Evolutionary conservation across 2,888 invertebrate genomes (phyloP).

Genomic region (Scaptomyza caliginosa): DNA sequence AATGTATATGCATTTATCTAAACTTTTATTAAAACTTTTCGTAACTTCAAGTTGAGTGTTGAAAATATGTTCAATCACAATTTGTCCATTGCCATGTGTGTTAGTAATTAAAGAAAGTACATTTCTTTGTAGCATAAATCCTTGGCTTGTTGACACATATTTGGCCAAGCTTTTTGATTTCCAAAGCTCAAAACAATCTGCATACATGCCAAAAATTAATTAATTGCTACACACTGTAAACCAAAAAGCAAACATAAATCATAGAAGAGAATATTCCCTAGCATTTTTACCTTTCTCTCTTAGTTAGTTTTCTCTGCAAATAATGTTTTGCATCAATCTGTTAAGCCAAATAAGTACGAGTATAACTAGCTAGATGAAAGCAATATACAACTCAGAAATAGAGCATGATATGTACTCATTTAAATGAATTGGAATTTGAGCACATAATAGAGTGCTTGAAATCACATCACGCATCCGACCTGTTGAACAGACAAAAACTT

Average conservation of each 20-base stretch:
- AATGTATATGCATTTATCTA: background rate
- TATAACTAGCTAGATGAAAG: constrained; percentile 4
- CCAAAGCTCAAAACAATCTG: background rate
- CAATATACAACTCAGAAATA: background rate
- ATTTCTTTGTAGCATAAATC: background rate
- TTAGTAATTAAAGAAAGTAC: no score
- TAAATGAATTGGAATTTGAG: constrained; percentile 25
- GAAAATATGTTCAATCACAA: background rate
- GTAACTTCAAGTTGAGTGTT: no score
- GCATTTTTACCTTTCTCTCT: background rate
- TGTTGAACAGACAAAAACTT: constrained; percentile 54
- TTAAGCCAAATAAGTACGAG: background rate
- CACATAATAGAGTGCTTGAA: constrained; percentile 4
- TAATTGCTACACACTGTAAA: background rate
- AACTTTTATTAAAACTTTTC: background rate
- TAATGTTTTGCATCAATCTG: background rate
- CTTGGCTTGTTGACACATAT: background rate
- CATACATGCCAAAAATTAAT: background rate
- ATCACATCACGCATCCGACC: constrained; percentile 44
- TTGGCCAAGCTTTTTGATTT: background rate
- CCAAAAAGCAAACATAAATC: background rate
- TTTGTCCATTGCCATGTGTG: background rate
- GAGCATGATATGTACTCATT: background rate
- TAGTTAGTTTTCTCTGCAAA: background rate
- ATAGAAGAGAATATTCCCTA: background rate